Evolutionary conservation across 1,140 invertebrate genomes (phyloP).

Genomic region (Drosophila littoralis): DNA sequence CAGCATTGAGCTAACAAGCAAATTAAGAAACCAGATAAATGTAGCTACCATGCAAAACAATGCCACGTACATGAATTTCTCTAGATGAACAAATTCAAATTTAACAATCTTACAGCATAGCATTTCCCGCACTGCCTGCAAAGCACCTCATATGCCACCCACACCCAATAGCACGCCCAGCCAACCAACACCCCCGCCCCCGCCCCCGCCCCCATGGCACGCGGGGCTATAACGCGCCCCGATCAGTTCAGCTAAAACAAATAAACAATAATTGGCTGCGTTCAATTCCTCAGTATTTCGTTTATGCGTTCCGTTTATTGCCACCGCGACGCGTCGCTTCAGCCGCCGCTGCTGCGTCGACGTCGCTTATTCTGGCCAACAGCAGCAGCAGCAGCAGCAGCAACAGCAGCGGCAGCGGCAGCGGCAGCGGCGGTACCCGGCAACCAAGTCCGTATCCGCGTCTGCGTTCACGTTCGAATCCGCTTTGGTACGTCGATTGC

Average conservation of each 20-base stretch:
- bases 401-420: background rate
- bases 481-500: constrained; percentile 37
- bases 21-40: constrained; percentile 26
- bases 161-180: too few relatives aligned
- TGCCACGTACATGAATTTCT: constrained; percentile 36
- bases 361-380: background rate
- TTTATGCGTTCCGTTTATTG: constrained; percentile 51
- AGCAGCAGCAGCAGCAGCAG: background rate
- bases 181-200: too few relatives aligned
- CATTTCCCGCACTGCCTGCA: constrained; percentile 34
- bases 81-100: constrained; percentile 30
- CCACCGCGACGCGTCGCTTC: constrained; percentile 10
- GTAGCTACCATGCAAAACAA: constrained; percentile 49
- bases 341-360: background rate
- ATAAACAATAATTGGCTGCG: constrained; percentile 71
- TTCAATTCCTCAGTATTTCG: constrained; percentile 57
- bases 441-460: constrained; percentile 9
- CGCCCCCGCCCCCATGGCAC: background rate
- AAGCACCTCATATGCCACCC: constrained; percentile 42
- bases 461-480: constrained; percentile 15
- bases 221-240: background rate
- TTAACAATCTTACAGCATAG: constrained; percentile 53
- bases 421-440: background rate
- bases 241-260: constrained; percentile 49
- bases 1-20: constrained; percentile 16